A percentile compares a stretch with the other conserved stretches of the same genome.
phyloP scores from a whole-genome alignment of 2,888 invertebrate species.

The Argyra leucocephala region DNA sequence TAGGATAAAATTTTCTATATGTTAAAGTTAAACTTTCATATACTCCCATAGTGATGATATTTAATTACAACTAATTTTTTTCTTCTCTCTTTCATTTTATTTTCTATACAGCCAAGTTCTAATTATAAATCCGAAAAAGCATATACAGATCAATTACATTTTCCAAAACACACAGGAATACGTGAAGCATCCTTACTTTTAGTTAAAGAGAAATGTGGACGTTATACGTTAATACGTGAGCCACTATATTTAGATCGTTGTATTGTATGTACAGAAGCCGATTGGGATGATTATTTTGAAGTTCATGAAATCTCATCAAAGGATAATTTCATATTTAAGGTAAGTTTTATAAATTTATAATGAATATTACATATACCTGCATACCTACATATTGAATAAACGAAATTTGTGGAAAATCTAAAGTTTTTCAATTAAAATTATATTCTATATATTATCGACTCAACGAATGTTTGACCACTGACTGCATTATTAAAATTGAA shows the following conservation, averaged over 20 bases:
- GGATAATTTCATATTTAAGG: constrained; percentile 91
- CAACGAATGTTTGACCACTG: too few species aligned
- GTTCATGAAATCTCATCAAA: constrained; percentile 86
- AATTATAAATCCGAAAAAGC: constrained; percentile 56
- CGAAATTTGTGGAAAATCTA: too few species aligned
- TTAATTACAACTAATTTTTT: constrained; percentile 2
- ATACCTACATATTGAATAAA: too few species aligned
- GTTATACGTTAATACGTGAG: constrained; percentile 77
- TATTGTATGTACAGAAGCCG: constrained; percentile 77
- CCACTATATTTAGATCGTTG: constrained; percentile 85
- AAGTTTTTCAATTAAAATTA: too few species aligned
- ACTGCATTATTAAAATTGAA: too few species aligned
- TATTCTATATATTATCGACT: too few species aligned
- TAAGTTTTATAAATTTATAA: too few species aligned
- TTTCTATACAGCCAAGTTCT: constrained; percentile 54
- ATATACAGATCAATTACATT: constrained; percentile 54
- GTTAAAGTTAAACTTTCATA: too few species aligned
- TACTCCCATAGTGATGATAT: too few species aligned
- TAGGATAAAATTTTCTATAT: too few species aligned
- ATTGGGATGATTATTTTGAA: constrained; percentile 90
- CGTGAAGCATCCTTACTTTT: constrained; percentile 80
- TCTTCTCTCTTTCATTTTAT: constrained; percentile 11
- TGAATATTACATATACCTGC: too few species aligned
- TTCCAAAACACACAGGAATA: constrained; percentile 66
- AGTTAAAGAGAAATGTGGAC: constrained; percentile 80